A percentile compares a stretch with the other conserved stretches of the same genome.
phyloP scores from a whole-genome alignment of 2,797 vertebrate species.

The Carduelis carduelis region DNA sequence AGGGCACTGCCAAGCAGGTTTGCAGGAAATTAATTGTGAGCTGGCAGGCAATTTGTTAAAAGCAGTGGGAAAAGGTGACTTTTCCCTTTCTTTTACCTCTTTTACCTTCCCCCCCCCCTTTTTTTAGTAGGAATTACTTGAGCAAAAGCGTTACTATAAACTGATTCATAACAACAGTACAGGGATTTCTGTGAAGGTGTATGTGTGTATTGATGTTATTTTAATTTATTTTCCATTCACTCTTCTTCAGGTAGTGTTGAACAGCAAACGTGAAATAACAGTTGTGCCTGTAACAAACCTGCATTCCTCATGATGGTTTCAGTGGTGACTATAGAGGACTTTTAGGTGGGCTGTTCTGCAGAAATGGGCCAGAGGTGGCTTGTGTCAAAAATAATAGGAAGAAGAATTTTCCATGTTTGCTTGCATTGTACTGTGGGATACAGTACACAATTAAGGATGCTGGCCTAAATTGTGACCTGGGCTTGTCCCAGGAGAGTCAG shows the following conservation, averaged over 20 bases:
- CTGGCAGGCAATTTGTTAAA: background rate
- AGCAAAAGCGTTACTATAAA: background rate
- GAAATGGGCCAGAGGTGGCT: background rate
- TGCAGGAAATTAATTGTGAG: background rate
- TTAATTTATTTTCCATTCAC: background rate
- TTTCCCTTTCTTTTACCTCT: background rate
- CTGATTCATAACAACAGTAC: background rate
- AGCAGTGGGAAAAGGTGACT: background rate
- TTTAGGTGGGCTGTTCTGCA: background rate
- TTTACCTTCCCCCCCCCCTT: background rate
- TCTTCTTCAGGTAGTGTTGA: background rate
- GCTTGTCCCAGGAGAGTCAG: conserved; percentile 10
- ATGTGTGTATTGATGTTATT: background rate
- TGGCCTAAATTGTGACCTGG: background rate
- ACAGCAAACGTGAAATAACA: background rate
- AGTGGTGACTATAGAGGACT: background rate
- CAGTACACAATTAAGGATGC: conserved; percentile 27
- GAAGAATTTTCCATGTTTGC: conserved; percentile 1
- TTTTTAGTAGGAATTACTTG: background rate
- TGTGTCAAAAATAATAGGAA: conserved; percentile 34
- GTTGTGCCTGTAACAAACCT: background rate
- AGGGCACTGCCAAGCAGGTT: background rate
- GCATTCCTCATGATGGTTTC: background rate
- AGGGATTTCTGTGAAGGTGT: background rate
- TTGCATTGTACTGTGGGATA: conserved; percentile 9